Evolutionary conservation across 2,888 invertebrate genomes (phyloP), one percentile per base, ranked within the genome.

Genomic region (Agonopterix subpropinquella): DNA sequence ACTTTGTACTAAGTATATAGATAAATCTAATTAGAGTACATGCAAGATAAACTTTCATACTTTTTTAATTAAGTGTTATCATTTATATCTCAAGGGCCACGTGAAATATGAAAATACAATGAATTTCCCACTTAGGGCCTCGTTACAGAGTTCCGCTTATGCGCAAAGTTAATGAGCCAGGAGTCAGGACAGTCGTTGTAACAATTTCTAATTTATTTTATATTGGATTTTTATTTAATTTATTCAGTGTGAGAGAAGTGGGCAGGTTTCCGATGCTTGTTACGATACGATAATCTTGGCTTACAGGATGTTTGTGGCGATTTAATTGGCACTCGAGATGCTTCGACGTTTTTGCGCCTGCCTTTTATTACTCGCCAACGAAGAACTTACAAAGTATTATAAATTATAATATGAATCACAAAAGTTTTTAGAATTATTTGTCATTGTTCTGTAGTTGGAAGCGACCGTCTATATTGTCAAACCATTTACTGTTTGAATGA

Each of bases 311-410:
- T 87, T 84, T 77, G 79, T 71, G 70, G 67, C 70, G 70, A 71
- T 84, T 86, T 88, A 88, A 88, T 88, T 88, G 87, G 87, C 85
- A 81, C 77, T 76, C 76, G 77, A 74, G 78, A 79, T 80, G 76
- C 75, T 70, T 65, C 67, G 69, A 69, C 70, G 73, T 73, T 78
- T 77, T 76, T 77, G 73, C 70, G 68, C 67, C 68, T 42, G 42
- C 42, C 42, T 74, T 75, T 82, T 82, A 78, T 78, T 81, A 74
- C 69, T 65, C 69, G 63, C 70, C 73, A 53, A 46, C 28, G 28
- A 28, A 28, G 28, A 28, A 28, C 28, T 28, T 28, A 45, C 53
- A 71, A 71, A 71, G 69, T 70, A 66, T 67, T 67, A 28, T 68
- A 67, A 66, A 66, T 67, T 67, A 28, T 68, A 67, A 66, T 67